Evolutionary conservation across 2,113 vertebrate genomes (phyloP), one percentile per base, ranked within the genome.

Genomic region (Athene cunicularia): DNA sequence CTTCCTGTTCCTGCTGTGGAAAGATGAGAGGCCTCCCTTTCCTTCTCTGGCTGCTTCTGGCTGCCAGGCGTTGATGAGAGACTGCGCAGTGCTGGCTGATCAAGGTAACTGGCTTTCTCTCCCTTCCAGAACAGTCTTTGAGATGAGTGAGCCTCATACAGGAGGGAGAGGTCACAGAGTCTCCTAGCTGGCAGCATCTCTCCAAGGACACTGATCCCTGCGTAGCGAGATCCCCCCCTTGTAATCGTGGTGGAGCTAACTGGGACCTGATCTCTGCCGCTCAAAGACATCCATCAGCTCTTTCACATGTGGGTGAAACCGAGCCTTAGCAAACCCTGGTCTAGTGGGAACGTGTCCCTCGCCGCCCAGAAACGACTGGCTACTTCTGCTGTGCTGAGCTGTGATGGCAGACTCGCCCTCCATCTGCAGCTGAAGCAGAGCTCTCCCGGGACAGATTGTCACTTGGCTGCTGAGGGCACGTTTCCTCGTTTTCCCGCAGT

Each of bases 1-100:
- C 95, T 94, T 96, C 90, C 94, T 88, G 79, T 88, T 92, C 93
- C 97, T 93, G 87, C 95, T 80, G 66, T 62, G 93, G 95, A 93
- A 84, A 86, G 92, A 95, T 47, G 94, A 96, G 96, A 93, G 89
- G 93, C 94, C 93, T 96, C 93, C 81, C 67, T 85, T 94, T 82
- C 81, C 81, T 96, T 2, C 86, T 53, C 67, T 50, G 88, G 82
- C 91, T 74, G 95, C 85, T 94, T 81, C 37, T 87, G 85, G 88
- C 96, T 94, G 96, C 94, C 92, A 86, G 74, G 92, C 55, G 0
- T 49, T 73, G 92, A 86, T 39, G 75, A 92, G 88, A 90, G 76
- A 39, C 92, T 92, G 95, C 45, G 12, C 74, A 32, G 82, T 81
- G 90, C 92, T 73, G 92, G 66, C 93, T 35, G 85, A 55, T 86